A percentile compares a stretch with the other conserved stretches of the same genome.
These are phyloP conservation scores for Caranx melampygus DNA, from an alignment of 2,113 vertebrate species.

Conservation along the genomic window DNA sequence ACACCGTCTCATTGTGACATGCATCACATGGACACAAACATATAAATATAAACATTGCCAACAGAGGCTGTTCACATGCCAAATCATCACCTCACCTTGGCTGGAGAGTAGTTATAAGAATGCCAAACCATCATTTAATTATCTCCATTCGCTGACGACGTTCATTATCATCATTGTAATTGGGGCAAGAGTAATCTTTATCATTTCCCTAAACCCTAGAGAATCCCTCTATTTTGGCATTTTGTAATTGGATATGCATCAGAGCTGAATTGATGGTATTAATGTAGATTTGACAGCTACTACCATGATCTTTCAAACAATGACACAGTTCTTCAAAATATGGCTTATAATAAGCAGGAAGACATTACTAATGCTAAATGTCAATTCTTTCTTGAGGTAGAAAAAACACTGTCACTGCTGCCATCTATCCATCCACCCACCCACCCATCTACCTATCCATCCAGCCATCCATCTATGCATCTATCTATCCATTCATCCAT, in stretches of 20 bases:
- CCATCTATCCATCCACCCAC: slow-evolving; percentile 32
- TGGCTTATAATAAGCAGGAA: slow-evolving; percentile 21
- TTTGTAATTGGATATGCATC: slow-evolving; percentile 51
- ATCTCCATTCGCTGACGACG: slow-evolving; percentile 26
- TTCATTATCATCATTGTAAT: slow-evolving; percentile 54
- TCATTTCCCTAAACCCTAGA: slow-evolving; percentile 50
- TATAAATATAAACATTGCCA: not conserved
- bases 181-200: slow-evolving; percentile 24
- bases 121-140: slow-evolving; percentile 43
- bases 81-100: slow-evolving; percentile 8
- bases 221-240: slow-evolving; percentile 54
- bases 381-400: slow-evolving; percentile 39
- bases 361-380: slow-evolving; percentile 47
- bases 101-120: slow-evolving; percentile 37
- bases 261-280: slow-evolving; percentile 37
- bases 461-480: slow-evolving; percentile 29
- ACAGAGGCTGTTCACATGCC: not conserved
- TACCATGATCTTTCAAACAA: slow-evolving; percentile 17
- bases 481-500: slow-evolving; percentile 34
- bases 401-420: slow-evolving; percentile 19
- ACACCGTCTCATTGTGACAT: slow-evolving; percentile 10
- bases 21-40: slow-evolving; percentile 25
- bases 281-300: slow-evolving; percentile 52
- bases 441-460: slow-evolving; percentile 9
- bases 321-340: slow-evolving; percentile 20